Evolutionary conservation across 2,888 invertebrate genomes (phyloP).

Genomic region (Megastigmus dorsalis): DNA sequence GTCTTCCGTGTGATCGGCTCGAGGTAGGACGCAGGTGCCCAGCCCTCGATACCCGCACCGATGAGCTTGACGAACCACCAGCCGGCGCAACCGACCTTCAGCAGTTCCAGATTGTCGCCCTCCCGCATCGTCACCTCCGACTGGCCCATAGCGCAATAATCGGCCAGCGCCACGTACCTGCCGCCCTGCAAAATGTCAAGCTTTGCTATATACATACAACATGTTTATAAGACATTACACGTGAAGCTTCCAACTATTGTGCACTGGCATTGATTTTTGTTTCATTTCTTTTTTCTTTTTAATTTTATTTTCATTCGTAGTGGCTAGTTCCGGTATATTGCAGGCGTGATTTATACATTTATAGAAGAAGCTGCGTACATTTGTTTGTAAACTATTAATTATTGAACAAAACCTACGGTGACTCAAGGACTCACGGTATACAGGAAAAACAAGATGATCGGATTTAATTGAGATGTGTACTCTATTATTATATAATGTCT

Average conservation of each 20-base stretch:
- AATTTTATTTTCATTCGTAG: neutral
- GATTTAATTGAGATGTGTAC: too few species aligned
- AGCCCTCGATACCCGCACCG: conserved; percentile 87
- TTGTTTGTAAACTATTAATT: neutral
- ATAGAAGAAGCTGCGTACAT: conserved; percentile 5
- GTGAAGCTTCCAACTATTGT: neutral
- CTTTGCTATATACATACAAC: neutral
- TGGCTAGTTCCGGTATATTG: conserved; percentile 16
- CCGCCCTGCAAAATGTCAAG: conserved; percentile 78
- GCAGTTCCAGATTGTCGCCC: conserved; percentile 91
- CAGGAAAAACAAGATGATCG: too few species aligned
- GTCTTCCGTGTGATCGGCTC: conserved; percentile 85
- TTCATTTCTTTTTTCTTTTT: conserved; percentile 1
- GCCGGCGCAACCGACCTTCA: conserved; percentile 95
- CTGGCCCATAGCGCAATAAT: conserved; percentile 93
- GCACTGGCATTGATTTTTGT: conserved; percentile 10
- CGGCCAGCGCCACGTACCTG: conserved; percentile 90
- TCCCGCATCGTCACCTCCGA: conserved; percentile 93
- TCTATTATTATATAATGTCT: too few species aligned
- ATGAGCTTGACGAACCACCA: conserved; percentile 96
- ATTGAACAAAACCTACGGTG: too few species aligned
- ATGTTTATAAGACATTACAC: neutral
- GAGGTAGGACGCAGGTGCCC: conserved; percentile 96
- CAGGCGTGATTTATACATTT: conserved; percentile 31
- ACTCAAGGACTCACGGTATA: too few species aligned